A percentile compares a stretch with the other conserved stretches of the same genome.
These are phyloP conservation scores for Misgurnus mizolepis DNA, from an alignment of 2,113 vertebrate genomes.

Conservation along the genomic window DNA sequence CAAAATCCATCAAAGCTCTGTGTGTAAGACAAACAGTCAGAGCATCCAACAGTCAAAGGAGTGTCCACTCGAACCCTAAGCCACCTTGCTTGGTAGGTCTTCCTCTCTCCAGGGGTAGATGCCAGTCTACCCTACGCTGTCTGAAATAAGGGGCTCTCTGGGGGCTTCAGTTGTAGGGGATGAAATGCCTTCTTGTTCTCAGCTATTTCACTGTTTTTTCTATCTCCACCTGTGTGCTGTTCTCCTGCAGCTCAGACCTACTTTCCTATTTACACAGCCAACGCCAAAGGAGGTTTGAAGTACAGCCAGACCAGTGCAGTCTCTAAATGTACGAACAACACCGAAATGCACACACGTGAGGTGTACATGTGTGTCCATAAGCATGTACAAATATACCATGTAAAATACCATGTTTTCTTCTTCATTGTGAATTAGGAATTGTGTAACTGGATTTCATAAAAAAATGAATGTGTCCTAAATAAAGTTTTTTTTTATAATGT, in stretches of 20 bases:
- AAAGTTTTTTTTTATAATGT: too few relatives aligned
- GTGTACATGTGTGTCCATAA: neutral
- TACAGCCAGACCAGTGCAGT: neutral
- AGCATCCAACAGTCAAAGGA: neutral
- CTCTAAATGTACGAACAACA: slow-evolving; percentile 27
- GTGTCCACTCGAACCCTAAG: neutral
- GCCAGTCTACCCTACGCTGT: slow-evolving; percentile 33
- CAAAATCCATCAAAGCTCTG: slow-evolving; percentile 7
- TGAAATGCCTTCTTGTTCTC: slow-evolving; percentile 44
- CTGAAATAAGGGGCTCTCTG: slow-evolving; percentile 9
- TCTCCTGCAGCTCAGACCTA: slow-evolving; percentile 26
- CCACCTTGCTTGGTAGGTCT: neutral
- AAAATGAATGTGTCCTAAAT: too few relatives aligned
- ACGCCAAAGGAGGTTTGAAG: slow-evolving; percentile 18
- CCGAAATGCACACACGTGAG: slow-evolving; percentile 1
- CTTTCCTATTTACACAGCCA: slow-evolving; percentile 55
- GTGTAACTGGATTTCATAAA: too few relatives aligned
- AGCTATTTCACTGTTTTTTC: slow-evolving; percentile 23
- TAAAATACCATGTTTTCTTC: too few relatives aligned
- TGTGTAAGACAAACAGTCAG: neutral
- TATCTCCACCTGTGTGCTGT: slow-evolving; percentile 35
- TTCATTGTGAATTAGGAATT: too few relatives aligned
- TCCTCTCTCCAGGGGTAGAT: neutral
- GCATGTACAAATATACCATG: neutral
- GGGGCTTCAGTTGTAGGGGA: slow-evolving; percentile 15